Base-by-base conservation (phyloP, 2,113 vertebrate species). In the Vulpes vulpes region DNA sequence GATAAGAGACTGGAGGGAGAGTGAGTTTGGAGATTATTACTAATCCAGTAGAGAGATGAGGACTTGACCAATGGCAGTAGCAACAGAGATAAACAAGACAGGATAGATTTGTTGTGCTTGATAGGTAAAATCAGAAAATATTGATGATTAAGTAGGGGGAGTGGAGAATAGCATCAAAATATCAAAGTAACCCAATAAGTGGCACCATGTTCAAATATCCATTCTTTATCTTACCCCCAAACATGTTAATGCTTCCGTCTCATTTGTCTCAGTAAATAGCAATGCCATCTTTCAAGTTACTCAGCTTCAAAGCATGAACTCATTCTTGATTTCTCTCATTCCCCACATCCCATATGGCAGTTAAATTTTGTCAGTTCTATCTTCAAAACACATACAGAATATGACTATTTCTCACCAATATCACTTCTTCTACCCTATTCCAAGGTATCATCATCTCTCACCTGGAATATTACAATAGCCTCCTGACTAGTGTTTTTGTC, bases 91-190 rank as follows among this genome's bases (percentile, higher is more conserved):
- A 19, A 93, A 57, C 11, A 94, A 11, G 15, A 89, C 60, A 94
- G n/a, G 11, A 76, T 89, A 15, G 20, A 32, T 23, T 94, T 94
- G 9, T 82, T 93, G 43, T 35, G 38, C 17, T 79, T 79, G 16
- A 20, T 82, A 87, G 1, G 20, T 90, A 87, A 86, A 90, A 79
- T 79, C 23, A 87, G 23, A 84, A 90, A 82, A 86, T 86, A 93
- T 8, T 82, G 19, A 55, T 95, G 51, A 85, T 49, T 67, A 20
- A 86, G n/a, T 35, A 23, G 65, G 16, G 19, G 15, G 2, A 43
- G n/a, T 38, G 23, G 78, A 49, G n/a, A 78, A 71, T 12, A 43
- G 1, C 90, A 32, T 92, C 35, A 82, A 90, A 35, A 27, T 51
- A 62, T 80, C 20, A 35, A 65, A 9, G 5, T 87, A n/a, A 85